Evolutionary conservation across 2,888 invertebrate species (phyloP).

Genomic region (Phortica magna): DNA sequence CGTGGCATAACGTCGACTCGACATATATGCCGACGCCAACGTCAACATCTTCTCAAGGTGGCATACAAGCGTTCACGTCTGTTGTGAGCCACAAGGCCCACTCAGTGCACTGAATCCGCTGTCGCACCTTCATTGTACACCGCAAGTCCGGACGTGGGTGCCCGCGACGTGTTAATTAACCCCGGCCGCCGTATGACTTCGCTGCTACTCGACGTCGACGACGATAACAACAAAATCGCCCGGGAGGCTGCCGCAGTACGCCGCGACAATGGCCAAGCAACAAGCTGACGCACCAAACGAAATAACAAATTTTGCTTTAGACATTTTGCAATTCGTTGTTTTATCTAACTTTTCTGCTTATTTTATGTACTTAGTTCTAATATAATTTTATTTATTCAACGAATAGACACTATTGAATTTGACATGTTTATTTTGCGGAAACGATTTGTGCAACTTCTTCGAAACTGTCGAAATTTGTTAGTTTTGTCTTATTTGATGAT

Average conservation of each 20-base stretch:
- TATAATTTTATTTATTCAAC: background rate
- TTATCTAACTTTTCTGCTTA: background rate
- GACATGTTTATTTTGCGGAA: too few relatives aligned
- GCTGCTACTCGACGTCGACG: slow-evolving; percentile 16
- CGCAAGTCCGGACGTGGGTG: slow-evolving; percentile 47
- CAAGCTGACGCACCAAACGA: slow-evolving; percentile 8
- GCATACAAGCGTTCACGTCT: background rate
- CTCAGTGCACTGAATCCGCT: background rate
- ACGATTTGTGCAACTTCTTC: too few relatives aligned
- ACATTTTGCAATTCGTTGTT: slow-evolving; percentile 23
- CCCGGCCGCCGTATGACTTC: slow-evolving; percentile 43
- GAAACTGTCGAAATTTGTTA: too few relatives aligned
- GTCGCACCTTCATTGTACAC: slow-evolving; percentile 14
- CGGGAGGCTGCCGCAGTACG: background rate
- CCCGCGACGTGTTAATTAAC: slow-evolving; percentile 46
- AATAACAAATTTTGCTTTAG: slow-evolving; percentile 30
- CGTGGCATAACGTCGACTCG: slow-evolving; percentile 55
- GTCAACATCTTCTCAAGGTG: background rate
- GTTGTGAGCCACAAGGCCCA: background rate
- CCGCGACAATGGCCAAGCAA: background rate
- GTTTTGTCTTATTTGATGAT: too few relatives aligned
- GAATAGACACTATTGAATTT: background rate
- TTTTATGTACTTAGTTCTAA: background rate
- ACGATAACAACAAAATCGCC: background rate
- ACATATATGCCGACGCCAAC: slow-evolving; percentile 35